Evolutionary conservation across 2,888 invertebrate species (phyloP), one percentile per base, ranked within the genome.

Genomic region (Polydrusus tereticollis): DNA sequence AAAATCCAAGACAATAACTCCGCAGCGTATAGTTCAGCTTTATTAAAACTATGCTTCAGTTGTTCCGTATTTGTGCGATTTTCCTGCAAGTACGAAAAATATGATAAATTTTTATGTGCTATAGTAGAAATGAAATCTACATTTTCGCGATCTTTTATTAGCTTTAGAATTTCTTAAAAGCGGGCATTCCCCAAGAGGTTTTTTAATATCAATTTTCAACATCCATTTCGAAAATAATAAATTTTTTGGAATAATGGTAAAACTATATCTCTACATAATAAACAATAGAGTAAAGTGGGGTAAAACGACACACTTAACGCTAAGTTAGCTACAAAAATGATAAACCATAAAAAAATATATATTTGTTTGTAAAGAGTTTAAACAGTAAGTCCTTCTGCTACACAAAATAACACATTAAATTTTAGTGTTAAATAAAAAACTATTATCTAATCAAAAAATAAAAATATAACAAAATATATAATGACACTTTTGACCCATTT

Each of bases 91-190:
- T 57, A 65, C 29, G 57, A 67, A 62, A 72, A 72, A 72, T 67
- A 65, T 67, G 72, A 72, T 66, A 72, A 67, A 71, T 66, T 71
- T 71, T 71, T 71, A 71, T 55, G 71, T 71, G 65, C 71, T 66
- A 66, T 66, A 71, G 71, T 47, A 36, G 65, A 71, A 71, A 71
- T 71, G 66, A 72, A 72, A 72, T 72, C 72, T 72, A 67, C 72
- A 72, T 72, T 72, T 72, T 63, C 67, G 62, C 55, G 66, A 67
- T 72, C 67, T 33, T 72, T 72, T 72, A 72, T 72, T 72, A 72
- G 60, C 52, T 64, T 66, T 65, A 59, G 52, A 71, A 71, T 71
- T 60, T 66, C 62, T 66, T 66, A 62, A 59, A 71, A 71, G 71
- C 71, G 71, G 50, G 60, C 59, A 60, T 66, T 71, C 71, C 70